Conservation (phyloP, 1,140 invertebrate genomes). For the Reticulitermes speratus region DNA sequence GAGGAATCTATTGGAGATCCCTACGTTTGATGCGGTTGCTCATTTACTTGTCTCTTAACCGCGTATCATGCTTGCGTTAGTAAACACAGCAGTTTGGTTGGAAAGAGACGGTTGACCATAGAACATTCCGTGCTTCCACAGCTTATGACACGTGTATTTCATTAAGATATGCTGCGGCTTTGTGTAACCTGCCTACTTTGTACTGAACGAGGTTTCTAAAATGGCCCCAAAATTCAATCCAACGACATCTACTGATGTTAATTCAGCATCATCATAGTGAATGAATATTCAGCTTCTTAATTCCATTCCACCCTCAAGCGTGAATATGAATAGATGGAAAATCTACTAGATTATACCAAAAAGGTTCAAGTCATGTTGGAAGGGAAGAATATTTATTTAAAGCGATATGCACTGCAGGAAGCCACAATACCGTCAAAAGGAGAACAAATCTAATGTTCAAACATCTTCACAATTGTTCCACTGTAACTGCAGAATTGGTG, state of each 20-base stretch:
- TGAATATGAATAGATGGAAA: not conserved
- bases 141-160: no score
- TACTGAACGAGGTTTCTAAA: not conserved
- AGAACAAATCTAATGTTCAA: no score
- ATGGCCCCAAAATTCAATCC: not conserved
- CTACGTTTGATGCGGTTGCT: not conserved
- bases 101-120: not conserved
- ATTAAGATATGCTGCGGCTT: no score
- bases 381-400: not conserved
- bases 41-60: not conserved
- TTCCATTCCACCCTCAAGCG: not conserved
- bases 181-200: not conserved
- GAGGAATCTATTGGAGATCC: not conserved
- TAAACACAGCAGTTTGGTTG: not conserved
- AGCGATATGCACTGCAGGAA: not conserved
- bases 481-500: no score
- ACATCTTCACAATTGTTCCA: no score
- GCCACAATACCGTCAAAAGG: no score
- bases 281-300: conserved; percentile 13
- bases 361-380: not conserved
- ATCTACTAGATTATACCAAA: not conserved
- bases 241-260: not conserved
- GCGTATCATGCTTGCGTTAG: not conserved
- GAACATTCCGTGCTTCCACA: not conserved
- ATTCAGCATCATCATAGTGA: not conserved